Evolutionary conservation across 2,113 vertebrate genomes (phyloP), one percentile per base, ranked within the genome.

Genomic region (Pogonocichla stellata): DNA sequence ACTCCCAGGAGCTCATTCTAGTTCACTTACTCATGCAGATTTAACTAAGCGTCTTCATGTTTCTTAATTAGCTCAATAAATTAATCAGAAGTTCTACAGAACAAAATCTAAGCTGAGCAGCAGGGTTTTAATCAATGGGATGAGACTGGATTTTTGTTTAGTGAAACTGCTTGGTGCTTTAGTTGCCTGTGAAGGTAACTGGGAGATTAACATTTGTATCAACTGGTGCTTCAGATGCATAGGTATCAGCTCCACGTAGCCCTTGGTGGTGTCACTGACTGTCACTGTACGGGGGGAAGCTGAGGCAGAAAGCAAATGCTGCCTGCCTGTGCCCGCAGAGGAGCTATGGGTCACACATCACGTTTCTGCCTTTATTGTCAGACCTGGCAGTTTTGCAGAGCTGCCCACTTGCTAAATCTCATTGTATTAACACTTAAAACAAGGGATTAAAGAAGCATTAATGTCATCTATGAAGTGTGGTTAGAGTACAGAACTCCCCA

Each of bases 31-130:
- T 90, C 65, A 64, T 42, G 47, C 0, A 0, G 78, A 79, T 96
- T 95, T 93, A 80, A 69, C 45, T 75, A 65, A 91, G 61, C 45
- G 84, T 89, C 70, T 87, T 92, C 65, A 13, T 67, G n/a, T 61
- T 93, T 77, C 66, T 72, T 92, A 91, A 87, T 82, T 92, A 89
- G 48, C 53, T 82, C 28, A 87, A 69, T 87, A 82, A 85, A 91
- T 84, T 61, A 82, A 87, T 85, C 61, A 82, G 66, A 69, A 81
- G 11, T 69, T 81, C 43, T 1, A 45, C 28, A 34, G 45, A 69
- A 36, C 33, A 82, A 91, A 85, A 54, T 69, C 38, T 33, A 85
- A 90, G 70, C 50, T 11, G 11, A 77, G 16, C 10, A 7, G 29
- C 29, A 73, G 53, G 34, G 36, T 65, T 88, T 88, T 80, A 53